Evolutionary conservation across 1,140 invertebrate species (phyloP).

Genomic region (Leptinotarsa undecemlineata): DNA sequence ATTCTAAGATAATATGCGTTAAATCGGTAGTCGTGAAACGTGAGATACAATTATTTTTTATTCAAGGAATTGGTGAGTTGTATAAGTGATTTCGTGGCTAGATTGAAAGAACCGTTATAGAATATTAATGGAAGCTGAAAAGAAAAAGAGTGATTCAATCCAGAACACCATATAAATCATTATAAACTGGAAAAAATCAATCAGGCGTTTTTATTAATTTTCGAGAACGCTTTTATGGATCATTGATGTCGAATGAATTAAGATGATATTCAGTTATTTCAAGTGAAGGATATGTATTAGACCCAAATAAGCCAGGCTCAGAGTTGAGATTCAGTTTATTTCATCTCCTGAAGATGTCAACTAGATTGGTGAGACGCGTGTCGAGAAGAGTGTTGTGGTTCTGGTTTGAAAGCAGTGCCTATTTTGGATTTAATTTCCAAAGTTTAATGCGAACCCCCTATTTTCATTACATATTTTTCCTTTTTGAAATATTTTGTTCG

Average conservation of each 20-base stretch:
- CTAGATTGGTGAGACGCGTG: too few relatives aligned
- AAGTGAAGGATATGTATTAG: too few relatives aligned
- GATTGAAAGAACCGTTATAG: background rate
- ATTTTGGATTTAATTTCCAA: too few relatives aligned
- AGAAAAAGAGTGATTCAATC: background rate
- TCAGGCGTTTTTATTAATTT: background rate
- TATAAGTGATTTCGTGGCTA: background rate
- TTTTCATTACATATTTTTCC: too few relatives aligned
- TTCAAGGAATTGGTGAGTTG: background rate
- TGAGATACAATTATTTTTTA: slow-evolving; percentile 1
- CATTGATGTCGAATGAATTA: background rate
- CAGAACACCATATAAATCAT: background rate
- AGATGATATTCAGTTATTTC: too few relatives aligned
- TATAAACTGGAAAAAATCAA: background rate
- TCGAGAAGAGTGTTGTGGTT: too few relatives aligned
- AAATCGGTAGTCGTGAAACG: background rate
- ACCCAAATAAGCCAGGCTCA: too few relatives aligned
- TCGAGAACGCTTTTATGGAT: background rate
- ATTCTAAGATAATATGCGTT: background rate
- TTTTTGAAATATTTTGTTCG: too few relatives aligned
- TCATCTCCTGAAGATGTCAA: too few relatives aligned
- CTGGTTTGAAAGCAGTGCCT: too few relatives aligned
- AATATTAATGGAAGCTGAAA: background rate
- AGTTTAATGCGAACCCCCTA: too few relatives aligned
- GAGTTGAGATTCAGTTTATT: too few relatives aligned